Evolutionary conservation across 2,797 vertebrate genomes (phyloP), one percentile per base, ranked within the genome.

Genomic region (Amniataba percoides): DNA sequence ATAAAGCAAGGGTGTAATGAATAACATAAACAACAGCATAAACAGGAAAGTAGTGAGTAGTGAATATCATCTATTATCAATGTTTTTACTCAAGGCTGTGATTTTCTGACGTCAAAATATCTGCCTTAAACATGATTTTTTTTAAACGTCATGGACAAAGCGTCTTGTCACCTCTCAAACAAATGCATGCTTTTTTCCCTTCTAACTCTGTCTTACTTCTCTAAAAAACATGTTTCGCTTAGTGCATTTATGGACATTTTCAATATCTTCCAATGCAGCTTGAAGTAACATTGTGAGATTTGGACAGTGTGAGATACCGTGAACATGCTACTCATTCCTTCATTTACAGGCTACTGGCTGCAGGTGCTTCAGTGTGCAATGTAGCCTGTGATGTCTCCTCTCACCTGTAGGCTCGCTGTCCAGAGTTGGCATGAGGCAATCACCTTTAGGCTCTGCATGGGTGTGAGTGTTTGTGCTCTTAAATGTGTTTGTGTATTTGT

Each of bases 341-440:
- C 85, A 87, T 89, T 77, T 88, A 82, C 71, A 80, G 77, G 61
- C 83, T 76, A 9, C 58, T 76, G 71, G 77, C 90, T 91, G 77
- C 83, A 82, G 81, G 80, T 86, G 63, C 78, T 77, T 88, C 66
- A 46, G 75, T 76, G 81, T 81, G 75, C 83, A 85, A 78, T 82
- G 83, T 67, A 70, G 75, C 78, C 75, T 85, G 80, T 81, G 77
- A 86, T 89, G 87, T 85, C 78, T 81, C 49, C 65, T 60, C 73
- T 84, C 80, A 91, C 91, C 87, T 89, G 87, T 86, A 77, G 88
- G 84, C 80, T 87, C 52, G 42, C 81, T 81, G 87, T 90, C 88
- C 88, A 88, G 82, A 88, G 68, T 82, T 70, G 84, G 80, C 79
- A 77, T 70, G 58, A 86, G 68, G 70, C 87, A 85, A 87, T 93